Conservation (phyloP, 1,140 invertebrate genomes). For the Psilanteris sp. region DNA sequence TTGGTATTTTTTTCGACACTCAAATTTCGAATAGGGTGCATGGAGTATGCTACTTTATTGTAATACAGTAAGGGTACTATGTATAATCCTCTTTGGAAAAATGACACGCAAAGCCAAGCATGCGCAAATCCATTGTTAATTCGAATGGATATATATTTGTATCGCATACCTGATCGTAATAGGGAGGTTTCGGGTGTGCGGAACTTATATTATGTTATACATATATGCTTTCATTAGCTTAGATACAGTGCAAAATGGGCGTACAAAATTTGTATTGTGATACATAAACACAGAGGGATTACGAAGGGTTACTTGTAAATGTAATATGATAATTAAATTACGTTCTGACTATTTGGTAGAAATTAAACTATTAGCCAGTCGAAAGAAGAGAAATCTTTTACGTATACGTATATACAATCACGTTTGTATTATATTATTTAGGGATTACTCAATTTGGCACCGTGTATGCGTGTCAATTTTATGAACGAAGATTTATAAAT, state of each 20-base stretch:
- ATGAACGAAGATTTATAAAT: too few species aligned
- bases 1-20: constrained; percentile 28
- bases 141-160: constrained; percentile 44
- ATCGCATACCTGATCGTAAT: constrained; percentile 48
- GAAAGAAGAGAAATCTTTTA: too few species aligned
- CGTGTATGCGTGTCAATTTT: too few species aligned
- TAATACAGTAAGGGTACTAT: constrained; percentile 55
- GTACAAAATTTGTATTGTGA: constrained; percentile 36
- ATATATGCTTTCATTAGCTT: constrained; percentile 35
- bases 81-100: constrained; percentile 62
- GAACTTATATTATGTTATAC: constrained; percentile 19
- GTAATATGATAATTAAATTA: constrained; percentile 48
- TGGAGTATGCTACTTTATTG: constrained; percentile 62
- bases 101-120: constrained; percentile 64
- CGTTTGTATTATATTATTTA: too few species aligned
- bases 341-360: background rate
- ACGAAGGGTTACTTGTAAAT: background rate
- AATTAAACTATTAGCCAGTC: background rate
- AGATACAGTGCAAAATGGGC: constrained; percentile 26
- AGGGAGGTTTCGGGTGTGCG: constrained; percentile 10
- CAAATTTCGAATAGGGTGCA: constrained; percentile 57
- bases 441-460: too few species aligned
- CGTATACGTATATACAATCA: background rate
- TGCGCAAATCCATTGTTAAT: constrained; percentile 45
- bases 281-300: constrained; percentile 40